These are phyloP conservation scores for Amazona vittata DNA, from an alignment of 2,113 vertebrate genomes.

Conservation along the genomic window DNA sequence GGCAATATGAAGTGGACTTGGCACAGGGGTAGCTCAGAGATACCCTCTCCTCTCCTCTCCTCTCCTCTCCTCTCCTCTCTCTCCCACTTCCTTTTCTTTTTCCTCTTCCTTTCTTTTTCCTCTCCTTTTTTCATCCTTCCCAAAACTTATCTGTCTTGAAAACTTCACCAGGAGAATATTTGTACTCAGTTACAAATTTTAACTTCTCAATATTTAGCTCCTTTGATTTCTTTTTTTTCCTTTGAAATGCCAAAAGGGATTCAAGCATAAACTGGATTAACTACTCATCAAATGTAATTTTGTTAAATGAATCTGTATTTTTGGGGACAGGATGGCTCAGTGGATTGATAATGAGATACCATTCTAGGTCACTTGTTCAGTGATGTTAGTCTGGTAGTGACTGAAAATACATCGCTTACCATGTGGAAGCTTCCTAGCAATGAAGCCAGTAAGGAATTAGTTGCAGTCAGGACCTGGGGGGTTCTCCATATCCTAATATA, in stretches of 20 bases:
- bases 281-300: neutral
- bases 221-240: neutral
- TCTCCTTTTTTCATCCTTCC: neutral
- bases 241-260: conserved; percentile 42
- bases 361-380: conserved; percentile 49
- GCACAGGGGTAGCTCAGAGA: neutral
- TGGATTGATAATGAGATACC: neutral
- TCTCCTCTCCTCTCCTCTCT: neutral
- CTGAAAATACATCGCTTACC: neutral
- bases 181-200: neutral
- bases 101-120: neutral
- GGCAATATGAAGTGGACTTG: neutral
- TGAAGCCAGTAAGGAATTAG: neutral
- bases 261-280: conserved; percentile 41
- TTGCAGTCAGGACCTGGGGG: neutral
- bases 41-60: neutral
- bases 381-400: neutral
- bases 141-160: neutral
- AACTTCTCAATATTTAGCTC: neutral
- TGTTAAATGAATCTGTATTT: conserved; percentile 43
- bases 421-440: neutral
- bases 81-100: too few species aligned
- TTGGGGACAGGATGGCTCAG: neutral
- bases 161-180: neutral
- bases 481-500: neutral